A percentile compares a stretch with the other conserved stretches of the same genome.
phyloP scores from a whole-genome alignment of 2,888 invertebrate genomes.

The Trissoscelio sp. region DNA sequence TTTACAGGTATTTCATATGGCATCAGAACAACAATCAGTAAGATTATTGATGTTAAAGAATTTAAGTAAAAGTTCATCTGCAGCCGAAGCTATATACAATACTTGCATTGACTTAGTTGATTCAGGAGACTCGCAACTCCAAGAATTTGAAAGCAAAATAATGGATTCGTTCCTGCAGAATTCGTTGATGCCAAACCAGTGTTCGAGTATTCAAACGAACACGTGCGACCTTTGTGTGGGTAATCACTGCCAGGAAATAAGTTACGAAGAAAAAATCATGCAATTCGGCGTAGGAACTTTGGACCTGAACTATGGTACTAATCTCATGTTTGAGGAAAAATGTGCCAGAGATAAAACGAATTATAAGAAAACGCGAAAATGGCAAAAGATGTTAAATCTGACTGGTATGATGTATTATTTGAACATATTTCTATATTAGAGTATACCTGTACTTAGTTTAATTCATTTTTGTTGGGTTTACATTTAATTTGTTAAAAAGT shows the following conservation, averaged over 20 bases:
- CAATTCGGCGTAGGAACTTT: conserved; percentile 42
- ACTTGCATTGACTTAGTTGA: conserved; percentile 71
- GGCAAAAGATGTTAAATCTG: conserved; percentile 34
- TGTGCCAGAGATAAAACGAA: conserved; percentile 69
- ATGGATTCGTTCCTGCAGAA: conserved; percentile 76
- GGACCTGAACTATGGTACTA: conserved; percentile 60
- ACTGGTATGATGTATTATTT: conserved; percentile 23
- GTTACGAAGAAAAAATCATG: conserved; percentile 49
- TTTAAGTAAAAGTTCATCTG: conserved; percentile 68
- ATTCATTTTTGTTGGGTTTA: background rate
- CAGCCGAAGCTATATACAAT: conserved; percentile 70
- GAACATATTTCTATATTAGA: too few species aligned
- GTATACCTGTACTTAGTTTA: conserved; percentile 13
- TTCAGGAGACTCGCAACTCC: conserved; percentile 57
- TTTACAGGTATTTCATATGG: conserved; percentile 74
- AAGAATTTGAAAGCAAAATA: conserved; percentile 67
- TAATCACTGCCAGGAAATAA: conserved; percentile 34
- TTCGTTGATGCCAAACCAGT: conserved; percentile 43
- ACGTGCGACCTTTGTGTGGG: conserved; percentile 39
- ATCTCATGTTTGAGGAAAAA: conserved; percentile 56
- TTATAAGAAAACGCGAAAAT: conserved; percentile 75
- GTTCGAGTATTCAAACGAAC: conserved; percentile 8
- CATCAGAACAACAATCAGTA: conserved; percentile 65
- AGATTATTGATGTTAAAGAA: conserved; percentile 72
- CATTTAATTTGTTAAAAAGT: background rate